Percentiles rank a stretch among this genome's conserved stretches.
Conservation (phyloP, 2,113 vertebrate species). For the Parus major region DNA sequence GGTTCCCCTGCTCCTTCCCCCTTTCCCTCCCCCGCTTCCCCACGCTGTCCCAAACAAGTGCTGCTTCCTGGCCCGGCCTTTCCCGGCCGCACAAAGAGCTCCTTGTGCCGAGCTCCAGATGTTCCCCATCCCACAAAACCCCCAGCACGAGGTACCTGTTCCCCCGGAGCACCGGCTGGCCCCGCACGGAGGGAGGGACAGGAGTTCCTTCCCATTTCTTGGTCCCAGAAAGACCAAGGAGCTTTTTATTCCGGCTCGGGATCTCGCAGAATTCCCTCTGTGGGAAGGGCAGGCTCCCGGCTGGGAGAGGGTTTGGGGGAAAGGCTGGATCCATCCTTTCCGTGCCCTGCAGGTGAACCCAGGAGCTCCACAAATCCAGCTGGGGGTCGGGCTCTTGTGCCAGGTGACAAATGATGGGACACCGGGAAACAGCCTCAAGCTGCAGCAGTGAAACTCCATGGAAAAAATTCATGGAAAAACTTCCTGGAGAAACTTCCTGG, state of each 20-base stretch:
- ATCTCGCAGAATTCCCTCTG: background rate
- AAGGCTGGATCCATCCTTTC: background rate
- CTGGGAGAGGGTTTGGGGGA: background rate
- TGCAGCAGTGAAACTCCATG: too few species aligned
- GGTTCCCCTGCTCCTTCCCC: background rate
- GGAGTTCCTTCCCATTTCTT: too few species aligned
- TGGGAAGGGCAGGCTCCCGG: background rate
- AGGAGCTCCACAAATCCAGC: background rate
- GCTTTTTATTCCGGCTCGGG: too few species aligned
- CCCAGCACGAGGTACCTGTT: conserved; percentile 39
- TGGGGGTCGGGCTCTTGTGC: background rate
- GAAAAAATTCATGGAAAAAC: too few species aligned
- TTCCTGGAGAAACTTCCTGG: too few species aligned
- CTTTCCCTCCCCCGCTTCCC: background rate
- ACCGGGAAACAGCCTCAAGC: rapidly evolving
- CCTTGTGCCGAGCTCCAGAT: conserved; percentile 74
- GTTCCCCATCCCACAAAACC: conserved; percentile 57
- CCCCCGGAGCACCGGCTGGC: conserved; percentile 6
- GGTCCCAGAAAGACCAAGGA: background rate
- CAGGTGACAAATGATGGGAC: background rate
- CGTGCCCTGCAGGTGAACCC: rapidly evolving
- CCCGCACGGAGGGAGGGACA: background rate
- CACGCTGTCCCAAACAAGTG: background rate
- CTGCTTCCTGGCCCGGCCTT: conserved; percentile 48
- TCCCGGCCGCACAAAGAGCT: conserved; percentile 60